Evolutionary conservation across 1,140 invertebrate genomes (phyloP).

Genomic region (Drosophila pallidifrons): DNA sequence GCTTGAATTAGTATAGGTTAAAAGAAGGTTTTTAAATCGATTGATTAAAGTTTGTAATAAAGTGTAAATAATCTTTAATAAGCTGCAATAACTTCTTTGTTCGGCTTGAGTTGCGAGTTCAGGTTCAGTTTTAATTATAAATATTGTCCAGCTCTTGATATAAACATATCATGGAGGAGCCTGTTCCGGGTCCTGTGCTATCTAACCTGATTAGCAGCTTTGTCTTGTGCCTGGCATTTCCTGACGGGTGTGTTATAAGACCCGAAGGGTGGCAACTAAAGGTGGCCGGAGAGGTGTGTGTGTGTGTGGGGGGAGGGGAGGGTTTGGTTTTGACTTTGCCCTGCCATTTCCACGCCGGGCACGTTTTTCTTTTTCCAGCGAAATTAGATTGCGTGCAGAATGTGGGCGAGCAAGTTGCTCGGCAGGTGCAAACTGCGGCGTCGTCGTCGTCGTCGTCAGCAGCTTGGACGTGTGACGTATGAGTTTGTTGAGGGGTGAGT

Average conservation of each 20-base stretch:
- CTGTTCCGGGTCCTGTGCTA: conserved; percentile 19
- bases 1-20: too few relatives aligned
- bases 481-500: too few relatives aligned
- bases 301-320: conserved; percentile 1
- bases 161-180: conserved; percentile 17
- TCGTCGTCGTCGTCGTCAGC: conserved; percentile 4
- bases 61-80: too few relatives aligned
- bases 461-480: background rate
- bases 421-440: conserved; percentile 69
- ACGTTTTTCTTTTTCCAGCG: conserved; percentile 52
- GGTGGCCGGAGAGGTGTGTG: conserved; percentile 4
- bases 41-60: too few relatives aligned
- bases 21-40: too few relatives aligned
- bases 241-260: conserved; percentile 20
- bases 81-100: background rate
- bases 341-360: conserved; percentile 55
- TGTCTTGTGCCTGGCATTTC: conserved; percentile 23
- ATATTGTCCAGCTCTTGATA: conserved; percentile 10
- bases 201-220: conserved; percentile 33
- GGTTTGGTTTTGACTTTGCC: conserved; percentile 23
- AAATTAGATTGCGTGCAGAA: conserved; percentile 78
- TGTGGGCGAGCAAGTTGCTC: conserved; percentile 46
- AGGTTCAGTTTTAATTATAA: conserved; percentile 12
- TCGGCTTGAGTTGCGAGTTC: too few relatives aligned
- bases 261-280: too few relatives aligned